Percentiles rank a stretch among this genome's conserved stretches.
These are phyloP conservation scores for Panurus biarmicus DNA, from an alignment of 2,113 vertebrate species.

Conservation along the genomic window DNA sequence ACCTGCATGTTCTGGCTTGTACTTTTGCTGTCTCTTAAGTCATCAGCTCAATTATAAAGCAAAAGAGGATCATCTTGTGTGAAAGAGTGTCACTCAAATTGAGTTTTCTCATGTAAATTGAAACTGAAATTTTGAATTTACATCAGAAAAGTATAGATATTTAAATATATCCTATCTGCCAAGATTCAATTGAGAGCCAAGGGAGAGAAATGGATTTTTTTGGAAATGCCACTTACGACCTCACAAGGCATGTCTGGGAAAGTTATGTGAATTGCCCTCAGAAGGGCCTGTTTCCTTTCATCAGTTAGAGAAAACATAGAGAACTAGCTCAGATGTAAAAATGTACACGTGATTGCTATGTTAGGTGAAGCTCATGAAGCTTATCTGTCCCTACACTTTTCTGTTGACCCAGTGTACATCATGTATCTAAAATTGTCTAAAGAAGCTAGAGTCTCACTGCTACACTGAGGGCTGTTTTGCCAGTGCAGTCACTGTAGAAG, in stretches of 20 bases:
- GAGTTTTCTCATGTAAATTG: neutral
- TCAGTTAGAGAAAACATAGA: neutral
- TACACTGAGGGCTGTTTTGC: neutral
- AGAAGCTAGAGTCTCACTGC: neutral
- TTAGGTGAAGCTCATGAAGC: neutral
- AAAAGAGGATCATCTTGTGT: neutral
- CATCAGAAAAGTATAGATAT: neutral
- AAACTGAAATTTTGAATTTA: no score
- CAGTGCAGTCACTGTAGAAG: neutral
- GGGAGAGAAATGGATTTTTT: neutral
- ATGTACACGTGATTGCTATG: neutral
- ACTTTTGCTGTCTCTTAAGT: neutral
- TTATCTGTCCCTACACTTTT: neutral
- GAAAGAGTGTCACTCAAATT: neutral
- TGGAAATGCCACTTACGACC: neutral
- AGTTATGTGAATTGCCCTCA: neutral
- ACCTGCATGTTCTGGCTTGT: neutral
- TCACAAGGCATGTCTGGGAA: neutral
- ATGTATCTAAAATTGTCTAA: neutral
- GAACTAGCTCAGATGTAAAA: neutral
- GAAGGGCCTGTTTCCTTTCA: neutral
- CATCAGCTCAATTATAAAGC: neutral
- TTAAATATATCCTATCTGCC: neutral
- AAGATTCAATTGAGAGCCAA: neutral
- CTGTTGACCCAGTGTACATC: neutral